Percentiles rank a stretch among this genome's conserved stretches.
These are phyloP conservation scores for Rhagoletis pomonella DNA, from an alignment of 1,140 invertebrate species.

Conservation along the genomic window DNA sequence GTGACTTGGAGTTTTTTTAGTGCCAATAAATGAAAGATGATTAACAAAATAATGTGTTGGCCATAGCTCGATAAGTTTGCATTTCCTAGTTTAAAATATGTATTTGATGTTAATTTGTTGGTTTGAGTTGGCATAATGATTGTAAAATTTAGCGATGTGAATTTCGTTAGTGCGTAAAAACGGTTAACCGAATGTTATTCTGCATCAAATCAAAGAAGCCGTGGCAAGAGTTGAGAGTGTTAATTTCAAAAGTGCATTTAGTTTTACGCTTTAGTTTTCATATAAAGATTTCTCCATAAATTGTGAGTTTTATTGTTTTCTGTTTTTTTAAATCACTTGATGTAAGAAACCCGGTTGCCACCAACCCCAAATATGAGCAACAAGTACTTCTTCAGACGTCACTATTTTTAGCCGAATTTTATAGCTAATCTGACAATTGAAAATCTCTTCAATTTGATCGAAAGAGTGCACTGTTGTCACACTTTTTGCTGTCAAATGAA, in stretches of 20 bases:
- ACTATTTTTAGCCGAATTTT: constrained; percentile 15
- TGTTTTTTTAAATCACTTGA: not conserved
- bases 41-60: not conserved
- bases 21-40: not conserved
- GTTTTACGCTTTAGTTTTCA: no score
- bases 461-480: constrained; percentile 5
- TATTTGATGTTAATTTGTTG: not conserved
- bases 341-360: not conserved
- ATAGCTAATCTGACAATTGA: constrained; percentile 3
- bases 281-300: no score
- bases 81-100: not conserved
- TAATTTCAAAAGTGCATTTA: no score
- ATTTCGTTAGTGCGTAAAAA: not conserved
- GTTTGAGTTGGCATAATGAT: constrained; percentile 14
- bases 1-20: not conserved
- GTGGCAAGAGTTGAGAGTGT: no score
- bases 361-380: constrained; percentile 16
- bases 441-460: not conserved
- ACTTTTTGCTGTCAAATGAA: constrained; percentile 37
- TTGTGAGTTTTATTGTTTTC: not conserved
- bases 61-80: not conserved
- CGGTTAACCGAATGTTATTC: not conserved
- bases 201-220: no score
- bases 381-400: not conserved
- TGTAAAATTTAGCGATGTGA: not conserved